Evolutionary conservation across 2,797 vertebrate genomes (phyloP).

Genomic region (Parambassis ranga): DNA sequence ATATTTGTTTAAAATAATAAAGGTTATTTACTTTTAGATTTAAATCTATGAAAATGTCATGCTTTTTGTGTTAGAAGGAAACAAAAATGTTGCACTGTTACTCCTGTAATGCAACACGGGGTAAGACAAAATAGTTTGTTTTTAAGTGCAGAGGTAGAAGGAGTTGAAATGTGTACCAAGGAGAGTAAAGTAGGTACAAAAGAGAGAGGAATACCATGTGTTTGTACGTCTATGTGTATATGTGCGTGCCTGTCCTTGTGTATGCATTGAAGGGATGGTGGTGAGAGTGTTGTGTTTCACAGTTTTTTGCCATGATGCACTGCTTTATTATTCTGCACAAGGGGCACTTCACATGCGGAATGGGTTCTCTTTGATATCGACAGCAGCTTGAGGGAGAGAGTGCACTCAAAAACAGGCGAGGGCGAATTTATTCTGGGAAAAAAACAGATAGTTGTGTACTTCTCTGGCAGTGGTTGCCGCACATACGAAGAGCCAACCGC

Average conservation of each 20-base stretch:
- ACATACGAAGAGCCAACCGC: conserved; percentile 74
- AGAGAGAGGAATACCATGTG: conserved; percentile 49
- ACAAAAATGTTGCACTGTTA: neutral
- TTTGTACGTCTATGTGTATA: conserved; percentile 19
- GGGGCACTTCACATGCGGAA: conserved; percentile 84
- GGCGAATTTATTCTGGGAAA: conserved; percentile 81
- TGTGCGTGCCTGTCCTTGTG: conserved; percentile 46
- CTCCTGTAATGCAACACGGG: conserved; percentile 12
- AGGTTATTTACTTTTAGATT: no score
- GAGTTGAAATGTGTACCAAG: conserved; percentile 48
- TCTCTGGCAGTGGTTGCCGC: conserved; percentile 70
- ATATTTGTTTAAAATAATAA: neutral
- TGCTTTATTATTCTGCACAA: conserved; percentile 84
- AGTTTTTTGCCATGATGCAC: conserved; percentile 84
- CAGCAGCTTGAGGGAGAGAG: conserved; percentile 85
- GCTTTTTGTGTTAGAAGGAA: neutral
- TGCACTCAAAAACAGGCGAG: conserved; percentile 85
- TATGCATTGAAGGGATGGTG: conserved; percentile 63
- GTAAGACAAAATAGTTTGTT: conserved; percentile 50
- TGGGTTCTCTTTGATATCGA: conserved; percentile 86
- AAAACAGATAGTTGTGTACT: conserved; percentile 78
- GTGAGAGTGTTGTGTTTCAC: conserved; percentile 82
- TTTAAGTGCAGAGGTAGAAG: conserved; percentile 46
- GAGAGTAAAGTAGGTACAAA: conserved; percentile 63
- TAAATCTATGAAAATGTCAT: no score